Conservation (phyloP, 2,113 vertebrate species). For the Serinus canaria region DNA sequence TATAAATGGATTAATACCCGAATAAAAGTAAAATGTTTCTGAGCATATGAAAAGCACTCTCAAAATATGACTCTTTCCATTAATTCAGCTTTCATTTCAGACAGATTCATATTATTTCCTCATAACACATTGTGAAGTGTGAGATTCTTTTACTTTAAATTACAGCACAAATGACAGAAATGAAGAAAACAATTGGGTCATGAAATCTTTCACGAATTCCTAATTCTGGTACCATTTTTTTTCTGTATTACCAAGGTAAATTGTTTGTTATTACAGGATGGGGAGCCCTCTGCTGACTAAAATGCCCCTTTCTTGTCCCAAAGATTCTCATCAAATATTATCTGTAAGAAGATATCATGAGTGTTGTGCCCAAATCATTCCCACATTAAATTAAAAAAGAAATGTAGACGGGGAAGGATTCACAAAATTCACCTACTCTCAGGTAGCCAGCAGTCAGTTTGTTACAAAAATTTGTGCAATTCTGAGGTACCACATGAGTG, state of each 20-base stretch:
- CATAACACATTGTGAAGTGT: not conserved
- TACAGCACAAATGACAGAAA: not conserved
- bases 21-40: not conserved
- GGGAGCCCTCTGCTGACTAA: conserved; percentile 47
- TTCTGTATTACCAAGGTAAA: not conserved
- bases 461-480: not conserved
- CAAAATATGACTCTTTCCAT: not conserved
- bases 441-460: not conserved
- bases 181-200: not conserved
- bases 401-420: not conserved
- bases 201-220: not conserved
- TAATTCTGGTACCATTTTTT: not conserved
- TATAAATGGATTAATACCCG: not conserved
- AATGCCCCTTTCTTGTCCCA: not conserved
- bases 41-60: not conserved
- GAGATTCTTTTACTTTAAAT: not conserved
- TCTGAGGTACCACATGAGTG: not conserved
- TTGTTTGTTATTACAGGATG: not conserved
- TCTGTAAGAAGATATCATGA: not conserved
- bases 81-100: not conserved
- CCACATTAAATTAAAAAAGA: not conserved
- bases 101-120: not conserved
- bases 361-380: not conserved
- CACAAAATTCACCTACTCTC: not conserved
- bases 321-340: not conserved